Evolutionary conservation across 64 coral and sea anemone genomes (phyloP).

Genomic region (Pocillopora damicornis): DNA sequence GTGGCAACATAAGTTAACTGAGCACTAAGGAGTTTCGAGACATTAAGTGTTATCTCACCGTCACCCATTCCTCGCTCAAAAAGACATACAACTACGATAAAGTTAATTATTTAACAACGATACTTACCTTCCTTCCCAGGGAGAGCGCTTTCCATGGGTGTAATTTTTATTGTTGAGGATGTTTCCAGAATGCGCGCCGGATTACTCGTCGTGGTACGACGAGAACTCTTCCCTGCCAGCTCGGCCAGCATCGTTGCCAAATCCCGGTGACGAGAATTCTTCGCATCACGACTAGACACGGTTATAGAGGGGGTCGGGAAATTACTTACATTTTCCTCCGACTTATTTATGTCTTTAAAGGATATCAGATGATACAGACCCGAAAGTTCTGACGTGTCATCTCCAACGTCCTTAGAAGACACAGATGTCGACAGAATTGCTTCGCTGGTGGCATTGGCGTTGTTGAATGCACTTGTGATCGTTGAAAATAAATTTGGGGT

Average conservation of each 20-base stretch:
- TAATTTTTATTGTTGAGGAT: neutral
- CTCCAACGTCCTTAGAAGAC: neutral
- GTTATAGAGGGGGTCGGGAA: neutral
- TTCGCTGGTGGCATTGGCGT: neutral
- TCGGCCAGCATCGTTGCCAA: slow-evolving; percentile 30
- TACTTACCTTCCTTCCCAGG: neutral
- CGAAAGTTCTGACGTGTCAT: slow-evolving; percentile 20
- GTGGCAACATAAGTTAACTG: too few relatives aligned
- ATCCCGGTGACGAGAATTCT: neutral
- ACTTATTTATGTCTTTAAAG: neutral
- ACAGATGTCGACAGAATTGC: neutral
- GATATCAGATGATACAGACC: slow-evolving; percentile 20
- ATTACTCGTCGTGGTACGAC: neutral
- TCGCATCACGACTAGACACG: neutral
- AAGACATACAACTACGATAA: neutral
- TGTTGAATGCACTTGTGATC: neutral
- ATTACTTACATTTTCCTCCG: neutral
- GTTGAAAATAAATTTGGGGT: neutral
- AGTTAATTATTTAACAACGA: neutral
- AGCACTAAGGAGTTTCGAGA: too few relatives aligned
- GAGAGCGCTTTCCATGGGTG: neutral
- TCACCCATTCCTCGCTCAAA: neutral
- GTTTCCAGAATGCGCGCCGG: neutral
- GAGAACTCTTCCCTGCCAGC: neutral
- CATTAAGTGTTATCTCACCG: too few relatives aligned